These are phyloP conservation scores for Drosophila mayaguana DNA, from an alignment of 2,888 invertebrate genomes.

Conservation along the genomic window DNA sequence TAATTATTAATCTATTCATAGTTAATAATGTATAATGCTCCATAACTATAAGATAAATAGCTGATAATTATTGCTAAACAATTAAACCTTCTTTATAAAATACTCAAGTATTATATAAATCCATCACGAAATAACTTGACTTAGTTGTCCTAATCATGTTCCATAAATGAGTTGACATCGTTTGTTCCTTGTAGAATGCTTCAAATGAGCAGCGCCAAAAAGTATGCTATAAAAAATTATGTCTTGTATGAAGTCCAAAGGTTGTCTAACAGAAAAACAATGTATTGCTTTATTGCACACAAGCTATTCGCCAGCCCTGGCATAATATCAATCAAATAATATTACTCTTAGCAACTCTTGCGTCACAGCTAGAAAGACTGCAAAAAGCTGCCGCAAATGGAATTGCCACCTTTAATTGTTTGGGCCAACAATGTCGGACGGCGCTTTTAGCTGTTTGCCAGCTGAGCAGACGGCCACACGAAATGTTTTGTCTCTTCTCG, in stretches of 20 bases:
- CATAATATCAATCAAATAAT: not conserved
- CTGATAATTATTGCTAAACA: too few relatives aligned
- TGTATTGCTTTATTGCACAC: not conserved
- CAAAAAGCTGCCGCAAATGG: constrained; percentile 36
- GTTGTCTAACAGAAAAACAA: not conserved
- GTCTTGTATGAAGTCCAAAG: not conserved
- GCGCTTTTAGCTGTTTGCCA: constrained; percentile 26
- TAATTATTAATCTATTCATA: too few relatives aligned
- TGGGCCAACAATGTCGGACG: constrained; percentile 48
- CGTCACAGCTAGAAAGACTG: constrained; percentile 5
- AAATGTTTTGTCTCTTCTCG: constrained; percentile 25
- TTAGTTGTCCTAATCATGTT: too few relatives aligned
- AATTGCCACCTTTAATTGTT: constrained; percentile 74
- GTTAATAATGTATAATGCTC: too few relatives aligned
- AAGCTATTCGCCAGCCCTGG: not conserved
- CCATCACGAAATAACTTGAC: too few relatives aligned
- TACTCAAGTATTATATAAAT: too few relatives aligned
- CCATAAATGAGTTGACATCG: too few relatives aligned
- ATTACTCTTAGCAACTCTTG: not conserved
- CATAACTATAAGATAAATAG: too few relatives aligned
- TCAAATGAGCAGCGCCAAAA: not conserved
- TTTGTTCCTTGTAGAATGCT: not conserved
- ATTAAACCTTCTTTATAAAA: too few relatives aligned
- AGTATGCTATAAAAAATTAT: not conserved
- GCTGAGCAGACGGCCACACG: constrained; percentile 2